Evolutionary conservation across 1,140 invertebrate species (phyloP).

Genomic region (Drosophila kepulauana): DNA sequence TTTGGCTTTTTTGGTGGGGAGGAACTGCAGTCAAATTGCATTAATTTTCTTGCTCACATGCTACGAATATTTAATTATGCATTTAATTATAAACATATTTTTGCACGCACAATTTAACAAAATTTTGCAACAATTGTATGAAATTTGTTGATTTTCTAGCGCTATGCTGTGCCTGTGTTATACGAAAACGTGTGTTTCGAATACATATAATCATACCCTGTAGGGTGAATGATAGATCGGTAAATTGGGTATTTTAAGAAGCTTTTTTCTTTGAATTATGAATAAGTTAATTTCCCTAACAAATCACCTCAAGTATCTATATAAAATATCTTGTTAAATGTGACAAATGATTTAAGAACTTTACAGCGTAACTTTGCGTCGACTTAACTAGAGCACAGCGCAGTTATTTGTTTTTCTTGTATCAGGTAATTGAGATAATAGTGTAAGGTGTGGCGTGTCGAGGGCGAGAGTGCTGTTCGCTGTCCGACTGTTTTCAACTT

Average conservation of each 20-base stretch:
- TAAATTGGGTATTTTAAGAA: not conserved
- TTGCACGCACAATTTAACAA: constrained; percentile 51
- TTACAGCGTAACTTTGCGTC: not conserved
- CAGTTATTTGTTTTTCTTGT: constrained; percentile 6
- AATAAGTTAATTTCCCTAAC: not conserved
- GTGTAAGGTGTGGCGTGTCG: constrained; percentile 5
- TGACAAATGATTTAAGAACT: not conserved
- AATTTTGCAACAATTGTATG: constrained; percentile 26
- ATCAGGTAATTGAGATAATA: constrained; percentile 27
- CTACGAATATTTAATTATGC: constrained; percentile 39
- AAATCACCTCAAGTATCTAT: too few relatives aligned
- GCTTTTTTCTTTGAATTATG: not conserved
- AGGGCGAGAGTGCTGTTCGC: constrained; percentile 36
- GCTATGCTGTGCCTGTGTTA: not conserved
- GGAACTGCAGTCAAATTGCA: constrained; percentile 26
- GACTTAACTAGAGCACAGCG: not conserved
- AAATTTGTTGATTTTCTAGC: constrained; percentile 21
- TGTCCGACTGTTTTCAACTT: constrained; percentile 27
- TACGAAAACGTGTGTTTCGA: not conserved
- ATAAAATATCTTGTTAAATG: too few relatives aligned
- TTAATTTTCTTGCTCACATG: constrained; percentile 37
- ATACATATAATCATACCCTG: constrained; percentile 3
- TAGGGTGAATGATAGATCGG: not conserved
- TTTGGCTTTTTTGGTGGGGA: not conserved
- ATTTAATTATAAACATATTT: constrained; percentile 44